These are phyloP conservation scores for Strigamia transsilvanica DNA, from an alignment of 2,888 invertebrate species.

Conservation along the genomic window DNA sequence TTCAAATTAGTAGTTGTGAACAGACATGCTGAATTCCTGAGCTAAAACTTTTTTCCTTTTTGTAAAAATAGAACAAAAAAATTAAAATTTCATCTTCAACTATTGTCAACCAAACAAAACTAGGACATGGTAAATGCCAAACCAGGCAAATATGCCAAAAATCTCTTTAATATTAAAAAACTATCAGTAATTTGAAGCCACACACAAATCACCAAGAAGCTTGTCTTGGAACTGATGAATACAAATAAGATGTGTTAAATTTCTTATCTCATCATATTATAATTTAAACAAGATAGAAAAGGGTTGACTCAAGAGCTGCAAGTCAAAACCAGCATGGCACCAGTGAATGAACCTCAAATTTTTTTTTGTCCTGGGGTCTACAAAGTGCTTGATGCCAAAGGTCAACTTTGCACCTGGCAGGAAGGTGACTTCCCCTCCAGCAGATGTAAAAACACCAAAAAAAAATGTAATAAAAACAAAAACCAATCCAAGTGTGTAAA, in stretches of 20 bases:
- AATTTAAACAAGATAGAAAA: conserved; percentile 11
- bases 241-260: neutral
- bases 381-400: neutral
- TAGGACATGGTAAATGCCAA: conserved; percentile 26
- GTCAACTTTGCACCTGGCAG: conserved; percentile 21
- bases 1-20: conserved; percentile 28
- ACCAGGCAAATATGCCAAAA: neutral
- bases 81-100: neutral
- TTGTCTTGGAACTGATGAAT: neutral
- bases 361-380: neutral
- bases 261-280: neutral
- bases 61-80: neutral
- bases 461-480: neutral
- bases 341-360: conserved; percentile 20
- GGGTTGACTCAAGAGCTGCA: neutral
- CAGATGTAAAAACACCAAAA: neutral
- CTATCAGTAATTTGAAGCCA: too few relatives aligned
- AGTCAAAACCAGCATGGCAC: neutral
- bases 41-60: neutral
- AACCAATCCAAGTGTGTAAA: conserved; percentile 26
- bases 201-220: neutral
- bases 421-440: neutral
- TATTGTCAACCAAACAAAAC: conserved; percentile 4
- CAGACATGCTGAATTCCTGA: neutral
- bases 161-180: neutral